phyloP scores from a whole-genome alignment of 2,113 vertebrate genomes.

The Melanerpes formicivorus region DNA sequence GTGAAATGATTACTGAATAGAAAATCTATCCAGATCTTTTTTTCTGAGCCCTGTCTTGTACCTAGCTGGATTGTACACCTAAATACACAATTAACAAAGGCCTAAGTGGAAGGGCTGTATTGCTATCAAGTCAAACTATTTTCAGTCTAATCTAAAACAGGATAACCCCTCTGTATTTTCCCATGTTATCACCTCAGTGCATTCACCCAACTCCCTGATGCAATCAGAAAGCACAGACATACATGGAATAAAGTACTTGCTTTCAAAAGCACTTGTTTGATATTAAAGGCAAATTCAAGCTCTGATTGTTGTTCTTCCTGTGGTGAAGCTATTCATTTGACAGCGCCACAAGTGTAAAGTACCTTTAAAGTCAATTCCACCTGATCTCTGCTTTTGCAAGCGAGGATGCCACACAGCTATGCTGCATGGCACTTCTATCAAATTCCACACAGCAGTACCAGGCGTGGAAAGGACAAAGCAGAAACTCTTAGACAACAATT shows the following conservation, averaged over 20 bases:
- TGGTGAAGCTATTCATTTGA: neutral
- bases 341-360: neutral
- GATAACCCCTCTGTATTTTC: neutral
- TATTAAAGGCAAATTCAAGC: neutral
- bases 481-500: neutral
- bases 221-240: rapidly evolving
- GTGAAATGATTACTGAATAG: neutral
- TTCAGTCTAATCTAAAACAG: neutral
- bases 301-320: neutral
- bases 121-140: neutral
- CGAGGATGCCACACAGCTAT: neutral
- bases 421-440: neutral
- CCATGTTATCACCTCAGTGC: neutral
- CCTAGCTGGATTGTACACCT: rapidly evolving
- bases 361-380: neutral
- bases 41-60: too few species aligned
- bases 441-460: neutral
- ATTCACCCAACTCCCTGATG: neutral
- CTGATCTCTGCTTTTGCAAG: neutral
- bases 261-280: neutral
- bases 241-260: neutral
- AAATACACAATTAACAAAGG: neutral
- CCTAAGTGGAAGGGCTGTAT: neutral
- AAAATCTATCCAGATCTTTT: neutral
- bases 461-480: neutral